Percentiles rank a stretch among this genome's conserved stretches.
phyloP scores from a whole-genome alignment of 2,113 vertebrate species.

The Panthera tigris region DNA sequence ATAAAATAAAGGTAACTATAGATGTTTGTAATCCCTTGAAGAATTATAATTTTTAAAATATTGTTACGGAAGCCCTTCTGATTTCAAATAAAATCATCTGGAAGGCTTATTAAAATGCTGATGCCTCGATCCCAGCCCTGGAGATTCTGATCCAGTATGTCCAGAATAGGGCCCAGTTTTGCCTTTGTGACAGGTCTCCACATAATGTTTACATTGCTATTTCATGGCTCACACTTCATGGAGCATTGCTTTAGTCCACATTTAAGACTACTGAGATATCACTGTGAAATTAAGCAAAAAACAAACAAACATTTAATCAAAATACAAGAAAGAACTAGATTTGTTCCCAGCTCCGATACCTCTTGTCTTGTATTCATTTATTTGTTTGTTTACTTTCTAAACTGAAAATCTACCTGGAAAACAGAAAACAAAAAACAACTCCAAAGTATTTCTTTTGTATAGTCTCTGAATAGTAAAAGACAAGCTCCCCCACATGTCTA shows the following conservation, averaged over 20 bases:
- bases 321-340: not conserved
- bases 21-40: not conserved
- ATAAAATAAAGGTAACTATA: not conserved
- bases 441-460: not conserved
- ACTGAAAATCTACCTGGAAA: not conserved
- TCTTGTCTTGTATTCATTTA: not conserved
- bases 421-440: not conserved
- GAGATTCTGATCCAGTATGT: not conserved
- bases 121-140: not conserved
- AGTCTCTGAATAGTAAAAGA: not conserved
- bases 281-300: not conserved
- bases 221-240: not conserved
- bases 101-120: not conserved
- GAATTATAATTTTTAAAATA: not conserved
- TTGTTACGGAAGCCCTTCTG: not conserved
- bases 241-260: not conserved
- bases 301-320: not conserved
- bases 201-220: not conserved
- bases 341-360: not conserved
- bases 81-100: not conserved
- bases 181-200: not conserved
- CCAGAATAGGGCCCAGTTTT: not conserved
- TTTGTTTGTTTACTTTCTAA: not conserved
- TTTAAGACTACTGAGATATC: not conserved
- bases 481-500: not conserved